These are phyloP conservation scores for Chrysolina americana DNA, from an alignment of 2,888 invertebrate species.

Conservation along the genomic window DNA sequence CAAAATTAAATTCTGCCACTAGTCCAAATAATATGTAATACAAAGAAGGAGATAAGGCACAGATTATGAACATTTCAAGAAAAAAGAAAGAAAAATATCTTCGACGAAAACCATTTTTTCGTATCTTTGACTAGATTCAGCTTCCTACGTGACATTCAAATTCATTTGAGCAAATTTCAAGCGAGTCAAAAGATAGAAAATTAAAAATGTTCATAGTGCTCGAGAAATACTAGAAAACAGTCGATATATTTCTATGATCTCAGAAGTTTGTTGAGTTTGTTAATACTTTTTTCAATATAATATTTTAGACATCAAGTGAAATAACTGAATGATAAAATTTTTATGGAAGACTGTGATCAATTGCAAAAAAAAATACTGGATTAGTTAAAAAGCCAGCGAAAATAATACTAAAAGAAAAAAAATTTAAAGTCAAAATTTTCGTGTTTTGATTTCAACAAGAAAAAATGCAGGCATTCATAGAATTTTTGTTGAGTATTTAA, in stretches of 20 bases:
- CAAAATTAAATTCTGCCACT: not conserved
- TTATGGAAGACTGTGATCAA: not conserved
- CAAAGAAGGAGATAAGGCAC: constrained; percentile 50
- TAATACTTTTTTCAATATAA: not conserved
- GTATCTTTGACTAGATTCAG: constrained; percentile 50
- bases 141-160: constrained; percentile 32
- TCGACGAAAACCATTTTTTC: not conserved
- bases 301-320: not conserved
- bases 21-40: constrained; percentile 21
- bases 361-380: constrained; percentile 1
- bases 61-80: constrained; percentile 56
- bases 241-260: not conserved
- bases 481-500: constrained; percentile 48
- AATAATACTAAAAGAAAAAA: constrained; percentile 31
- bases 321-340: not conserved
- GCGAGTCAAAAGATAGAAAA: constrained; percentile 44
- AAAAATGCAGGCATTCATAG: constrained; percentile 33
- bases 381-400: constrained; percentile 34
- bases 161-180: constrained; percentile 49
- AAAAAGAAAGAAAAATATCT: constrained; percentile 26
- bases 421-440: not conserved
- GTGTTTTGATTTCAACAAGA: constrained; percentile 25
- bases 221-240: constrained; percentile 18
- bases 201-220: constrained; percentile 55
- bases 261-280: not conserved